These are phyloP conservation scores for Leptobrachium ailaonicum DNA, from an alignment of 2,113 vertebrate species.

Conservation along the genomic window DNA sequence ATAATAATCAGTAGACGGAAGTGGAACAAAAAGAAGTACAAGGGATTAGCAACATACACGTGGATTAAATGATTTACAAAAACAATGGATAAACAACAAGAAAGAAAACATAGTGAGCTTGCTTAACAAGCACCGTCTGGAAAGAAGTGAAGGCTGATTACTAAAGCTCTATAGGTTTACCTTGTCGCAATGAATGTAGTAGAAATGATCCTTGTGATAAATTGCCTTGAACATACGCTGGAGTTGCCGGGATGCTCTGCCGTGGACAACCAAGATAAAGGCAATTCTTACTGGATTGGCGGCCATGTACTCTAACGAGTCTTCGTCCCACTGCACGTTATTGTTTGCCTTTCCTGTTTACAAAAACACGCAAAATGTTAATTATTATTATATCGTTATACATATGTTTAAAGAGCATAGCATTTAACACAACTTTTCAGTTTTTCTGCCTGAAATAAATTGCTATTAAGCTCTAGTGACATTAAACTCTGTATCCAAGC, in stretches of 20 bases:
- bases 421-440: background rate
- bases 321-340: slow-evolving; percentile 94
- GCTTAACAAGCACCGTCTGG: too few relatives aligned
- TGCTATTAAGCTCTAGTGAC: background rate
- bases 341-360: slow-evolving; percentile 87
- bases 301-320: slow-evolving; percentile 82
- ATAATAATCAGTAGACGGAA: too few relatives aligned
- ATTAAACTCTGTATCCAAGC: slow-evolving; percentile 1
- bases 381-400: too few relatives aligned
- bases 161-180: slow-evolving; percentile 63
- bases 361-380: slow-evolving; percentile 43
- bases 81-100: too few relatives aligned
- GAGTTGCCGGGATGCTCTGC: slow-evolving; percentile 90
- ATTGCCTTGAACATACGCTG: slow-evolving; percentile 97
- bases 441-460: background rate
- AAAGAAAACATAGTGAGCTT: too few relatives aligned
- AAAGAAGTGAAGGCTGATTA: too few relatives aligned
- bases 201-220: slow-evolving; percentile 94
- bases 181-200: slow-evolving; percentile 98
- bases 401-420: too few relatives aligned
- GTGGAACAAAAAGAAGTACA: too few relatives aligned
- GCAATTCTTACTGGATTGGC: slow-evolving; percentile 87
- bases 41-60: too few relatives aligned
- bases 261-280: slow-evolving; percentile 95
- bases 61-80: too few relatives aligned